A percentile compares a stretch with the other conserved stretches of the same genome.
phyloP scores from a whole-genome alignment of 1,140 invertebrate genomes.

The Aphelenchoides avenae region DNA sequence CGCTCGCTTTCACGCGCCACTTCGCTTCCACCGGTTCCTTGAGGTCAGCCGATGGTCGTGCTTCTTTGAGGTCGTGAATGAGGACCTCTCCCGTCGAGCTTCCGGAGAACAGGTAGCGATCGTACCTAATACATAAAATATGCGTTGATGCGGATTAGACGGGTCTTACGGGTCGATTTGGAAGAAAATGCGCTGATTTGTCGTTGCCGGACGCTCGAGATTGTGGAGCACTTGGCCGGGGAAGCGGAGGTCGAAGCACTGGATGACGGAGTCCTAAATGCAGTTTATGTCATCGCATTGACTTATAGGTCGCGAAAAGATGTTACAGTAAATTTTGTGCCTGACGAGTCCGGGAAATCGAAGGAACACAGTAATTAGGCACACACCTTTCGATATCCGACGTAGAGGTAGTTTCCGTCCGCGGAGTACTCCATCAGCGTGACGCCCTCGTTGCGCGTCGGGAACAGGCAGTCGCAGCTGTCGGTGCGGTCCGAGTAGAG shows the following conservation, averaged over 20 bases:
- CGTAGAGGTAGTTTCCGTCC: slow-evolving; percentile 36
- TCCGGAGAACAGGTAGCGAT: slow-evolving; percentile 25
- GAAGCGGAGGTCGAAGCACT: slow-evolving; percentile 26
- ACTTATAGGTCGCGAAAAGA: no score
- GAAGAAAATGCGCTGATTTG: slow-evolving; percentile 30
- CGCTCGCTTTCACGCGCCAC: slow-evolving; percentile 5
- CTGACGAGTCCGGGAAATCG: no score
- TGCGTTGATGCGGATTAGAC: no score
- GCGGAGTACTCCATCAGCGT: slow-evolving; percentile 37
- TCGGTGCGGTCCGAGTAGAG: slow-evolving; percentile 35
- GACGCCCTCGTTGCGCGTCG: slow-evolving; percentile 10
- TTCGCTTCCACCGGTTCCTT: slow-evolving; percentile 8
- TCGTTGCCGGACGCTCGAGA: slow-evolving; percentile 10
- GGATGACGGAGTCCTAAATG: slow-evolving; percentile 12
- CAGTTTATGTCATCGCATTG: slow-evolving; percentile 4
- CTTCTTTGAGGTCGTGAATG: slow-evolving; percentile 22
- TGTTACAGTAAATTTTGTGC: no score
- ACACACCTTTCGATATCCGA: slow-evolving; percentile 24
- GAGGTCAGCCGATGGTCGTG: slow-evolving; percentile 1
- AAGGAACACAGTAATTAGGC: slow-evolving; percentile 1
- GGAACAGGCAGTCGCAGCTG: slow-evolving; percentile 34
- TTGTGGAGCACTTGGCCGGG: slow-evolving; percentile 12
- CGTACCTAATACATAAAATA: no score
- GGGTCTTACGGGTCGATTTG: slow-evolving; percentile 19
- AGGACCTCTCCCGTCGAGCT: slow-evolving; percentile 17